Percentiles rank a stretch among this genome's conserved stretches.
phyloP scores from a whole-genome alignment of 1,140 invertebrate genomes.

The Drosophila cardini region DNA sequence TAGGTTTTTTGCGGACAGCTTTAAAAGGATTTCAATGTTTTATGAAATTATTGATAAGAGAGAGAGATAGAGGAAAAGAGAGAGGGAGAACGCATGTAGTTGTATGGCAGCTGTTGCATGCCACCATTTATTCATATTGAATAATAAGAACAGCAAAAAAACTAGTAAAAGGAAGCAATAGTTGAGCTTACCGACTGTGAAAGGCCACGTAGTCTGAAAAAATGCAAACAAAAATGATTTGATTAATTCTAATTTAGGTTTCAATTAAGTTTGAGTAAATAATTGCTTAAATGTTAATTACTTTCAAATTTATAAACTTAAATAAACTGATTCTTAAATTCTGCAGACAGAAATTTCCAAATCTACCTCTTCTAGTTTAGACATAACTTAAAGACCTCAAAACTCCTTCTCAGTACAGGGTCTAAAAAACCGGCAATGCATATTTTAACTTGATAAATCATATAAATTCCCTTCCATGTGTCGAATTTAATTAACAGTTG shows the following conservation, averaged over 20 bases:
- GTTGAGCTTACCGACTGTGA: no score
- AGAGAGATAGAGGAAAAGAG: constrained; percentile 9
- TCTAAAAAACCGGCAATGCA: constrained; percentile 55
- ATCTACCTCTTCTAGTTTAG: no score
- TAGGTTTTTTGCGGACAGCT: constrained; percentile 49
- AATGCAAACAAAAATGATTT: no score
- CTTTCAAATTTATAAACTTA: no score
- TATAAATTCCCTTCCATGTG: constrained; percentile 43
- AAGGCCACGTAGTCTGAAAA: no score
- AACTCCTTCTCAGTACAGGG: no score
- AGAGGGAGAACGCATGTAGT: constrained; percentile 5
- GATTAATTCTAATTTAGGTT: no score
- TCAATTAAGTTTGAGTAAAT: no score
- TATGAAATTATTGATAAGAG: constrained; percentile 82
- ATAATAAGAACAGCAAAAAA: constrained; percentile 22
- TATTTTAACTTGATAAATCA: constrained; percentile 58
- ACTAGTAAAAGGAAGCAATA: not conserved
- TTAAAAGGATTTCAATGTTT: constrained; percentile 83
- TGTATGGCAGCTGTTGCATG: constrained; percentile 15
- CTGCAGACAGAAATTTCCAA: no score
- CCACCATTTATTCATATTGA: constrained; percentile 23
- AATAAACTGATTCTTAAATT: no score
- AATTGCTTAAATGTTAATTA: no score
- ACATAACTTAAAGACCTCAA: no score
- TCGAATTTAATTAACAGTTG: constrained; percentile 80